Conservation (phyloP, 2,888 invertebrate species). For the Lycia hirtaria region DNA sequence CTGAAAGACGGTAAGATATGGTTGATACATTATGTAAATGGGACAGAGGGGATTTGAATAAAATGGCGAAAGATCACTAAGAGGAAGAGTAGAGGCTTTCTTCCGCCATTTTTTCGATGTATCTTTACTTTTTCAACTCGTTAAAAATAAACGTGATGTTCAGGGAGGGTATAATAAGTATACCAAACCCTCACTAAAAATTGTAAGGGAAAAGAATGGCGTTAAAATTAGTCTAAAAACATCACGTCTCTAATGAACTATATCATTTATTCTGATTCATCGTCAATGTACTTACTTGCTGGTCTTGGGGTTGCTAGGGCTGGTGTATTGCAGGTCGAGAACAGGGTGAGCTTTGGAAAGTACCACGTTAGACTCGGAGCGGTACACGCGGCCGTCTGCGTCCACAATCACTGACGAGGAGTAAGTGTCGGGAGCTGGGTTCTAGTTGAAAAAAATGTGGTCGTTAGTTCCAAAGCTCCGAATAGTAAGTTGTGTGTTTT, state of each 20-base stretch:
- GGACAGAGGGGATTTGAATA: background rate
- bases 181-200: no score
- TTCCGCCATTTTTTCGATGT: no score
- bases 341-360: slow-evolving; percentile 83
- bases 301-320: slow-evolving; percentile 72
- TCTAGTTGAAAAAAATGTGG: slow-evolving; percentile 49
- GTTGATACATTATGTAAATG: background rate
- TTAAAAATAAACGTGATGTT: no score
- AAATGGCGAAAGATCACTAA: no score
- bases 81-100: no score
- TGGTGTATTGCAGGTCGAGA: slow-evolving; percentile 82
- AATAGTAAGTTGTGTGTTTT: no score
- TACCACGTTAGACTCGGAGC: slow-evolving; percentile 80
- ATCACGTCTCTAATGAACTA: no score
- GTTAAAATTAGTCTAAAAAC: no score
- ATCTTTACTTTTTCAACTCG: no score
- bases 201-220: no score
- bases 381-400: slow-evolving; percentile 86
- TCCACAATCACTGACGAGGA: slow-evolving; percentile 69
- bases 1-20: slow-evolving; percentile 46
- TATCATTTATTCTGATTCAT: no score
- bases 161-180: no score
- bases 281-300: slow-evolving; percentile 74
- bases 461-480: background rate
- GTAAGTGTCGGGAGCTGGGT: slow-evolving; percentile 70